Base-by-base conservation (phyloP, 2,113 vertebrate genomes). In the Leucosticte australis region DNA sequence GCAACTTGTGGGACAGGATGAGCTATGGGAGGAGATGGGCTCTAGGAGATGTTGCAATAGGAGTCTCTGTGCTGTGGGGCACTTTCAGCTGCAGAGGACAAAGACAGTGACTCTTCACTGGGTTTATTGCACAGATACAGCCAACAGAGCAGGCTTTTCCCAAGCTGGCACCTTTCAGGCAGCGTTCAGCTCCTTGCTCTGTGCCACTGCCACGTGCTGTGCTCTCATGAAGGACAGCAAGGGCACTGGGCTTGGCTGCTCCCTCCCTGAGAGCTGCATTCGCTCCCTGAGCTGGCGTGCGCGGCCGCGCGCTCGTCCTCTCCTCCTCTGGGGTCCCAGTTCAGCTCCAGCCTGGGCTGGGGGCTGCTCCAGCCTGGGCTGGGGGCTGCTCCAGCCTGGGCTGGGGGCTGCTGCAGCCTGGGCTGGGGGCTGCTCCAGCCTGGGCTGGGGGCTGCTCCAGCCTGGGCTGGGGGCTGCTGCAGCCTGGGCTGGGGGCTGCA, bases 31-130 rank as follows among this genome's bases (percentile, higher is more conserved):
- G 62, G 82, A 88, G 85, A 46, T 68, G 87, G 50, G 67, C 79
- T 9, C 4, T 83, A 44, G 90, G 89, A 95, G 86, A 18, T 93
- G 88, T 83, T 90, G 96, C 90, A 96, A 91, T 37, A 35, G 21
- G 50, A 91, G 52, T 64, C 39, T 74, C 67, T 67, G 33, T 63
- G 26, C 87, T 50, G 42, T 17, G 53, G 35, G 35, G 41, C 39
- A 83, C 9, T 65, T 83, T 50, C 15, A 17, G 67, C 67, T 71
- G 75, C 55, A 37, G 71, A 63, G 63, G 37, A 64, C 78, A 33
- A 28, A 56, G 75, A 6, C 37, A 9, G 1, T 1, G 4, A 10
- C 37, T 39, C 20, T 39, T 57, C 39, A 0, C 33, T 81, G 87
- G 28, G 27, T 56, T 33, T 30, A 19, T n/a, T 60, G 21, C 26